Conservation (phyloP, 1,140 invertebrate species). For the Wasmannia auropunctata region DNA sequence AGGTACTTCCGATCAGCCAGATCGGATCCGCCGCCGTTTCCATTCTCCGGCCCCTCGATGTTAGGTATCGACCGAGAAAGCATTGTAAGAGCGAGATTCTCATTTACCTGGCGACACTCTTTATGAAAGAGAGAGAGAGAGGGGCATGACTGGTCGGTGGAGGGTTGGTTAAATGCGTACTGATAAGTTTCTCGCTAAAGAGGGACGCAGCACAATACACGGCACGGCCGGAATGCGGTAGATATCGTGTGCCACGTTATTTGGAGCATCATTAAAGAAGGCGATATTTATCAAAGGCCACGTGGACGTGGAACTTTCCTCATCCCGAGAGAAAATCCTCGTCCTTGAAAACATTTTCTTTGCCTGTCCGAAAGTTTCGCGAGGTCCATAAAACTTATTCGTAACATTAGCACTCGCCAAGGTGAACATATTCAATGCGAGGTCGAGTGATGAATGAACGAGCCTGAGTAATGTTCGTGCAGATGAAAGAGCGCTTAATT, state of each 20-base stretch:
- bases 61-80: slow-evolving; percentile 62
- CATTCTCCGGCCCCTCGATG: slow-evolving; percentile 55
- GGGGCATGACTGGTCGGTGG: background rate
- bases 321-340: background rate
- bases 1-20: slow-evolving; percentile 54
- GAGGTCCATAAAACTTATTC: background rate
- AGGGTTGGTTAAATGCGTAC: slow-evolving; percentile 49
- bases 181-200: slow-evolving; percentile 41
- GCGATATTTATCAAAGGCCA: background rate
- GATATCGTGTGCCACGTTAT: background rate
- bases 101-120: slow-evolving; percentile 52
- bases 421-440: slow-evolving; percentile 12
- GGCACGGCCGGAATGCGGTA: background rate
- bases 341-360: slow-evolving; percentile 19
- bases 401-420: background rate
- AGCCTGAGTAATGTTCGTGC: background rate
- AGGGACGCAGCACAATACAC: slow-evolving; percentile 1
- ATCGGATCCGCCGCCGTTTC: slow-evolving; percentile 22
- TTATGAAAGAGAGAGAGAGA: too few relatives aligned
- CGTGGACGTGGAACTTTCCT: background rate
- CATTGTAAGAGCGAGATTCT: slow-evolving; percentile 52
- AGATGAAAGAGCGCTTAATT: slow-evolving; percentile 46
- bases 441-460: slow-evolving; percentile 38
- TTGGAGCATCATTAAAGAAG: background rate
- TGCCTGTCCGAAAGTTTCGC: background rate